Evolutionary conservation across 92 coral and sea anemone genomes (phyloP).

Genomic region (Ricordea florida): DNA sequence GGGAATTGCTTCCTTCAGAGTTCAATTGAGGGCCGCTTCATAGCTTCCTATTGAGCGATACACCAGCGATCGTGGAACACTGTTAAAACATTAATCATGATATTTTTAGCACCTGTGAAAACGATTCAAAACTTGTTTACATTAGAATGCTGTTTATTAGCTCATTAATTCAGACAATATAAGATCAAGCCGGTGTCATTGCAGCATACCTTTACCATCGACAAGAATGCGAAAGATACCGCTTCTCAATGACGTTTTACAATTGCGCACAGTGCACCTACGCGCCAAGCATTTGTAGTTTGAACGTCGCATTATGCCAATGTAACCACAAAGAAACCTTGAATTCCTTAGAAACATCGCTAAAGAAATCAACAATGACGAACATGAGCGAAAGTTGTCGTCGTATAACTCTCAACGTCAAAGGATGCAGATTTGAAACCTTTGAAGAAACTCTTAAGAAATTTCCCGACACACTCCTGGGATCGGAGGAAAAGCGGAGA

Average conservation of each 20-base stretch:
- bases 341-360: no score
- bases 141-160: background rate
- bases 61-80: background rate
- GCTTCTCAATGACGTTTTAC: background rate
- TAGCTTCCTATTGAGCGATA: no score
- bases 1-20: no score
- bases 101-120: slow-evolving; percentile 26
- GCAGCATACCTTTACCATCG: background rate
- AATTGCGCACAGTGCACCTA: background rate
- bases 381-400: background rate
- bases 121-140: slow-evolving; percentile 19
- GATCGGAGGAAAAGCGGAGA: slow-evolving; percentile 67
- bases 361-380: background rate
- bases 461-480: slow-evolving; percentile 90
- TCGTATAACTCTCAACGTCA: slow-evolving; percentile 69
- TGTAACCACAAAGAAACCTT: no score
- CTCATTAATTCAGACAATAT: slow-evolving; percentile 30
- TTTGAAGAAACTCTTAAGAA: slow-evolving; percentile 73
- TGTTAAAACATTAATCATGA: slow-evolving; percentile 23
- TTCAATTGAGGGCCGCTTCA: no score
- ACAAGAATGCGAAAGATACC: background rate
- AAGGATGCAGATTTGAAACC: slow-evolving; percentile 86
- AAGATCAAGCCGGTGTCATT: slow-evolving; percentile 12
- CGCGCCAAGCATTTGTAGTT: background rate
- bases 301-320: background rate